These are phyloP conservation scores for Pedionomus torquatus DNA, from an alignment of 2,113 vertebrate species.

Conservation along the genomic window DNA sequence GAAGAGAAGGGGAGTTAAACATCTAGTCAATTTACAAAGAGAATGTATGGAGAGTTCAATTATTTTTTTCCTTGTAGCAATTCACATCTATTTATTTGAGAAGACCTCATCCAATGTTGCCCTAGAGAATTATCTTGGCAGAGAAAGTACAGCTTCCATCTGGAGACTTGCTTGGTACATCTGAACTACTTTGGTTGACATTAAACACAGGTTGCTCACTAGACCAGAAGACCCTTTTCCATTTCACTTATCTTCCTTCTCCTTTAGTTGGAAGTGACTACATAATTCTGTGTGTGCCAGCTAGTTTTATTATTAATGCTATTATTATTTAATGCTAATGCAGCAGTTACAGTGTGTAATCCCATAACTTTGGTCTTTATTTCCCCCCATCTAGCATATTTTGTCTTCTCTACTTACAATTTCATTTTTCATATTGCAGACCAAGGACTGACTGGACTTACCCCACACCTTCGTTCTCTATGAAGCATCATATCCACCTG, in stretches of 20 bases:
- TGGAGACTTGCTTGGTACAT: conserved; percentile 12
- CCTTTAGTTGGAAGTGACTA: neutral
- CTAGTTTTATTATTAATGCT: neutral
- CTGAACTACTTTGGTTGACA: neutral
- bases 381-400: neutral
- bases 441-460: neutral
- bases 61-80: neutral
- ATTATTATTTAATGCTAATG: neutral
- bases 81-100: conserved; percentile 17
- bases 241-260: neutral
- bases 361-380: neutral
- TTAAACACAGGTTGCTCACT: neutral
- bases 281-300: neutral
- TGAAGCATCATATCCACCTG: neutral
- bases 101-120: neutral
- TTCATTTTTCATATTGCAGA: neutral
- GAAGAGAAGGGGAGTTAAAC: neutral
- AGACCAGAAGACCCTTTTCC: neutral
- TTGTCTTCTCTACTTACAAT: neutral
- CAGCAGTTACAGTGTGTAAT: neutral
- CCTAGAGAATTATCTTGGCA: conserved; percentile 27
- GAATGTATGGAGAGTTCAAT: neutral
- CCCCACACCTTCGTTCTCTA: neutral
- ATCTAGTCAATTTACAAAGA: neutral
- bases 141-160: neutral